Evolutionary conservation across 2,888 invertebrate genomes (phyloP), one percentile per base, ranked within the genome.

Genomic region (Allophyes oxyacanthae): DNA sequence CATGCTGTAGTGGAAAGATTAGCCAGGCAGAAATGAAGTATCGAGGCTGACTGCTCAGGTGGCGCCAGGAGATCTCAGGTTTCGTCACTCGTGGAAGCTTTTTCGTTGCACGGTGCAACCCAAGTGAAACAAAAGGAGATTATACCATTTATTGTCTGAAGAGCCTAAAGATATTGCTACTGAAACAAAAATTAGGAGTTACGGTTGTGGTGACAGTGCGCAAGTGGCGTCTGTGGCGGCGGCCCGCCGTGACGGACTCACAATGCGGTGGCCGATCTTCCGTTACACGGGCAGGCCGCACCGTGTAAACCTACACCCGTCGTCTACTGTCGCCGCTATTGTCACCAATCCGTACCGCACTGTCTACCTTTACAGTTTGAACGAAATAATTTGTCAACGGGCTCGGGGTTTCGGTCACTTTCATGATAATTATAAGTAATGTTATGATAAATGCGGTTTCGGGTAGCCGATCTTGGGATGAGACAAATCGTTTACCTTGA

Each of bases 291-390:
- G 57, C 72, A 67, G 58, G 44, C 52, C 49, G 34, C 58, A 54
- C 60, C 63, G 55, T 62, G 85, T 85, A 88, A 88, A 64, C 77
- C 82, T 77, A 88, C 84, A 88, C 87, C n/a, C 84, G 77, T 49
- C 65, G 69, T 57, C 70, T 65, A 59, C 72, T 72, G 70, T 72
- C 68, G 72, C 61, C 72, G 62, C 74, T 64, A 72, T 73, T 79
- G 79, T 75, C 63, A 73, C 73, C 64, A 64, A 73, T 71, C 72
- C 58, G 50, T 61, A 61, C 58, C 64, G 59, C 60, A 61, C 15
- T 52, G 41, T 50, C 61, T 51, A 44, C 34, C 43, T 36, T 54
- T 33, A 46, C 53, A 52, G 59, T 62, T 62, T 64, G 55, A 54
- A 49, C 41, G 51, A 58, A 53, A 62, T 64, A 58, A 54, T 62